A percentile compares a stretch with the other conserved stretches of the same genome.
Evolutionary conservation across 2,888 invertebrate species (phyloP).

Genomic region (Tetragonisca angustula): DNA sequence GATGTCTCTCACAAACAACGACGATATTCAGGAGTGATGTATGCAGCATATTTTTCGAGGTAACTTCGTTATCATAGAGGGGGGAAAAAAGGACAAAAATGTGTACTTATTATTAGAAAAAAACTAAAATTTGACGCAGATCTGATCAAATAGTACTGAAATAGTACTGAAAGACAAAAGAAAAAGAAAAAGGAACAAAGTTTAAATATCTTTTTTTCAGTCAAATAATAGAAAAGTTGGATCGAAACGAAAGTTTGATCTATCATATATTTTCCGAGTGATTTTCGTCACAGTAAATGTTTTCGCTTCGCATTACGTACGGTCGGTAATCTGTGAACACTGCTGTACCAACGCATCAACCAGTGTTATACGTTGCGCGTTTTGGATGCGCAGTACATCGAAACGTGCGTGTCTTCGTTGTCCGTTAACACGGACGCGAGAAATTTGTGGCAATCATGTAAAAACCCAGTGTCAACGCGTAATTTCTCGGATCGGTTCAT

Average conservation of each 20-base stretch:
- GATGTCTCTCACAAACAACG: neutral
- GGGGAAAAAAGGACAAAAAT: neutral
- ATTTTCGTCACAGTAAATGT: neutral
- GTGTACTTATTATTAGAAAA: neutral
- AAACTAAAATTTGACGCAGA: neutral
- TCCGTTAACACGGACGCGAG: slow-evolving; percentile 49
- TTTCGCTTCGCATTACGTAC: slow-evolving; percentile 12
- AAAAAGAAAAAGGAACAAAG: neutral
- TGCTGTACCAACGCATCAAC: slow-evolving; percentile 19
- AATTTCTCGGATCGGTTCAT: slow-evolving; percentile 21
- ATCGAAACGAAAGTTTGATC: neutral
- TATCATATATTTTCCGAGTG: neutral
- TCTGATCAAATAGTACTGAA: neutral
- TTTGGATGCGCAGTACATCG: slow-evolving; percentile 55
- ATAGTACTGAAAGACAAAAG: neutral
- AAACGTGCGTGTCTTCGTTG: slow-evolving; percentile 64
- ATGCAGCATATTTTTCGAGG: neutral
- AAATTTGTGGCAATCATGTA: slow-evolving; percentile 53
- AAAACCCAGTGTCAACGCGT: slow-evolving; percentile 38
- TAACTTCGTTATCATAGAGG: neutral
- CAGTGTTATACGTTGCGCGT: slow-evolving; percentile 41
- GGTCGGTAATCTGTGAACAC: slow-evolving; percentile 32
- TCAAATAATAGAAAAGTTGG: neutral
- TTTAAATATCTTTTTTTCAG: neutral
- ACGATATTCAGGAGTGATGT: neutral